phyloP scores from a whole-genome alignment of 2,113 vertebrate genomes.

The Siniperca chuatsi region DNA sequence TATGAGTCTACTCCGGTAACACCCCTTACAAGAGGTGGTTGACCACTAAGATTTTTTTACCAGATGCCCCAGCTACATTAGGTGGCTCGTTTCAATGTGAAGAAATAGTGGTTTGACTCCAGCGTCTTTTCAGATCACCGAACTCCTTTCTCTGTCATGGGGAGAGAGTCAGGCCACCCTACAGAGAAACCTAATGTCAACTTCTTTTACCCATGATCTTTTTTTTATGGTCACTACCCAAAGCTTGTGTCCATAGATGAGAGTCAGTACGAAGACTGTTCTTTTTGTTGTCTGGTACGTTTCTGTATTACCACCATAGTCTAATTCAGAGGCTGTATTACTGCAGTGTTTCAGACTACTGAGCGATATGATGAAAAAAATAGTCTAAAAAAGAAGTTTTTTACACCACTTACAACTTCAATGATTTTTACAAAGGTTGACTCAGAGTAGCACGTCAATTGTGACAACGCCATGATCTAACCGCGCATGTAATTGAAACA shows the following conservation, averaged over 20 bases:
- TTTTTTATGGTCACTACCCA: constrained; percentile 16
- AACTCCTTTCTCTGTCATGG: constrained; percentile 3
- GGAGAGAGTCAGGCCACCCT: neutral
- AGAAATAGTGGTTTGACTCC: constrained; percentile 15
- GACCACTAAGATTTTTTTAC: neutral
- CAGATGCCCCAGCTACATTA: neutral
- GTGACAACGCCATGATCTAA: constrained; percentile 70
- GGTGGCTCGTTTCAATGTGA: neutral
- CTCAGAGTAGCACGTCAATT: constrained; percentile 71
- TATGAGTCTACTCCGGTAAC: neutral
- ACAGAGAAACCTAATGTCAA: constrained; percentile 26
- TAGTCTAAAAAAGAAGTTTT: constrained; percentile 34
- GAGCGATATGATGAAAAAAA: constrained; percentile 34
- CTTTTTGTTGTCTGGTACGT: neutral
- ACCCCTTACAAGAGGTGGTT: neutral
- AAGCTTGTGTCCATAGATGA: constrained; percentile 16
- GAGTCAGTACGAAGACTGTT: constrained; percentile 1
- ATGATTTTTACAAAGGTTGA: constrained; percentile 67
- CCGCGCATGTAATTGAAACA: constrained; percentile 81
- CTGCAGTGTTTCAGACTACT: constrained; percentile 22
- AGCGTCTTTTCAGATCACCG: constrained; percentile 33
- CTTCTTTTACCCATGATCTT: neutral
- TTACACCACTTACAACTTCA: constrained; percentile 59
- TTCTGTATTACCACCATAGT: constrained; percentile 4
- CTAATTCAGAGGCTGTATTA: constrained; percentile 1